A percentile compares a stretch with the other conserved stretches of the same genome.
phyloP scores from a whole-genome alignment of 2,113 vertebrate species.

The Ibidorhyncha struthersii region DNA sequence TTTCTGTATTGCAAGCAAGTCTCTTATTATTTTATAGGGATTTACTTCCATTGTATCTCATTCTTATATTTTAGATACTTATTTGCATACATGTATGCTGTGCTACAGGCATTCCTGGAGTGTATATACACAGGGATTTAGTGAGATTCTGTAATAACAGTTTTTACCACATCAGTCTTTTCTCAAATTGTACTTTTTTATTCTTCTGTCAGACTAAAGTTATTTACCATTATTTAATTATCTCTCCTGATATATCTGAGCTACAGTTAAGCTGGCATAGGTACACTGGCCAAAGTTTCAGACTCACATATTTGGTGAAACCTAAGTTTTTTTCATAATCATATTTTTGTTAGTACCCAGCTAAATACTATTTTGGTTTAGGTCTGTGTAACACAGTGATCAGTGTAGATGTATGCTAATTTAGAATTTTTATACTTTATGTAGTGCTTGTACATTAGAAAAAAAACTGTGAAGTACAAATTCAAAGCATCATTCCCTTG shows the following conservation, averaged over 20 bases:
- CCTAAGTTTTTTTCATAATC: background rate
- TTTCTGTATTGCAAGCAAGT: background rate
- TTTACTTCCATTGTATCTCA: background rate
- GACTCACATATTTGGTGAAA: fast-evolving
- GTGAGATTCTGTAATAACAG: background rate
- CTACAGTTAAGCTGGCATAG: background rate
- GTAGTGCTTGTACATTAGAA: background rate
- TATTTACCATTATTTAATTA: background rate
- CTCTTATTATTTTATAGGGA: background rate
- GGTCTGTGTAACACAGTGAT: background rate
- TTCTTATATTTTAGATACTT: background rate
- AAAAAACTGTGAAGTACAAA: background rate
- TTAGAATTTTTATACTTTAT: background rate
- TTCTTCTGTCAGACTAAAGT: background rate
- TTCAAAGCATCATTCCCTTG: background rate
- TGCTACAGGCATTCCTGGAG: background rate
- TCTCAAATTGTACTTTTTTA: background rate
- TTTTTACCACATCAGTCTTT: background rate
- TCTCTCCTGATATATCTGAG: background rate
- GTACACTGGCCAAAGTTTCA: background rate
- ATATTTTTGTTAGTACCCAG: background rate
- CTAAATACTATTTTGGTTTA: background rate
- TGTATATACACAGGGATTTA: background rate
- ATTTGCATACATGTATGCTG: background rate
- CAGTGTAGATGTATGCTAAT: background rate